Evolutionary conservation across 2,888 invertebrate species (phyloP), one percentile per base, ranked within the genome.

Genomic region (Neria commutata): DNA sequence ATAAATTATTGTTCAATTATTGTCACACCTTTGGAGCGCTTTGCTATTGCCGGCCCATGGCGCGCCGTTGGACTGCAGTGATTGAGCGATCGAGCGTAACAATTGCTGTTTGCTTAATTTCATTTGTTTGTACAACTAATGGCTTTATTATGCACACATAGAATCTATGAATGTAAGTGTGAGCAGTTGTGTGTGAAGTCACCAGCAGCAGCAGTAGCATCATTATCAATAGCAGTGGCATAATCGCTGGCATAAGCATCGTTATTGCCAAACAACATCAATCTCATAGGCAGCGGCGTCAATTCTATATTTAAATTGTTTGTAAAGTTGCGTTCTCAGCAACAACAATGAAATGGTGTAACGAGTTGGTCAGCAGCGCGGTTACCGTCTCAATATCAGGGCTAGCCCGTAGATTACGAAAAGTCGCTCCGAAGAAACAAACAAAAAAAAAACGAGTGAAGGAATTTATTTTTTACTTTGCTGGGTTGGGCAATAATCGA

Each of bases 101-200:
- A 29, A 14, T 37, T 37, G 6, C 46, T 62, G 52, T 49, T 56
- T 42, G 59, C 56, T 42, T 47, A 48, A 59, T 65, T 21, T 37
- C 26, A 29, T 33, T 60, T 70, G 61, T 71, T 71, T 71, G 67
- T 58, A 64, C 67, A 71, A 72, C 68, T 71, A 71, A 73, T 71
- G 71, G 73, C 73, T 70, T 73, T 73, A 71, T 72, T 72, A 64
- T 68, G 70, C 73, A 71, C 73, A 71, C 66, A 70, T 42, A 11
- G 29, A 29, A 6, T 29, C 6, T 29, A 11, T 29, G 6, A 29
- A 8, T 6, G 11, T 29, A 29, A 29, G 6, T 29, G 11, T 8
- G 29, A 29, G 6, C 29, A 29, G 6, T 11, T n/a, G n/a, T n/a
- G n/a, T n/a, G n/a, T n/a, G n/a, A 8, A 6, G 11, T 29, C 29